phyloP scores from a whole-genome alignment of 2,797 vertebrate species.

The Moxostoma hubbsi region DNA sequence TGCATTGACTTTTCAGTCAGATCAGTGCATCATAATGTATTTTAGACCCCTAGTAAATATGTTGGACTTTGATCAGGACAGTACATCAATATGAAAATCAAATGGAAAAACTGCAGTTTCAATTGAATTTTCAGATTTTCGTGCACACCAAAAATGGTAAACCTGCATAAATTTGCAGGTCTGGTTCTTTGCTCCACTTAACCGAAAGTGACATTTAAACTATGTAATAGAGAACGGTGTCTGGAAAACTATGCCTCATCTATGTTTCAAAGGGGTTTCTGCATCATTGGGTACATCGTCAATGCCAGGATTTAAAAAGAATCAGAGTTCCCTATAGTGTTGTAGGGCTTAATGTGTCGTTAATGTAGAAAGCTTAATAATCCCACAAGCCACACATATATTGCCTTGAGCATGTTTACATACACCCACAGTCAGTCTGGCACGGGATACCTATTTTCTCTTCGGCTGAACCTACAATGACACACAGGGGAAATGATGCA shows the following conservation, averaged over 20 bases:
- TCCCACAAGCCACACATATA: conserved; percentile 41
- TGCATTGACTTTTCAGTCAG: too few relatives aligned
- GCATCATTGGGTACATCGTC: conserved; percentile 47
- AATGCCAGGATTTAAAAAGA: conserved; percentile 58
- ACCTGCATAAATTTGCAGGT: not conserved
- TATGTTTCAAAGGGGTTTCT: conserved; percentile 50
- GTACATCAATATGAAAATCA: not conserved
- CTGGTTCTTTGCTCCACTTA: conserved; percentile 5
- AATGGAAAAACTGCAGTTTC: not conserved
- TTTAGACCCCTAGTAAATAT: too few relatives aligned
- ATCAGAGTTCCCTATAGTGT: conserved; percentile 55
- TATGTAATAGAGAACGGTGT: conserved; percentile 28
- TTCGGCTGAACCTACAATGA: conserved; percentile 6
- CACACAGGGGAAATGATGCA: conserved; percentile 6
- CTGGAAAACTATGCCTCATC: conserved; percentile 36
- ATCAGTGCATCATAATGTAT: too few relatives aligned
- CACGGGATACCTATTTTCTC: not conserved
- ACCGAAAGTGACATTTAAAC: conserved; percentile 43
- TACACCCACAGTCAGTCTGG: conserved; percentile 17
- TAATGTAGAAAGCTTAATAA: conserved; percentile 55
- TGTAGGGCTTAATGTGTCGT: conserved; percentile 44
- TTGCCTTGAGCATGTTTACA: conserved; percentile 28
- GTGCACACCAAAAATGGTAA: not conserved
- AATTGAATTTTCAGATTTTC: too few relatives aligned
- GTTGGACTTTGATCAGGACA: too few relatives aligned